Percentiles rank a stretch among this genome's conserved stretches.
Evolutionary conservation across 2,888 invertebrate species (phyloP).

Genomic region (Erynnis tages): DNA sequence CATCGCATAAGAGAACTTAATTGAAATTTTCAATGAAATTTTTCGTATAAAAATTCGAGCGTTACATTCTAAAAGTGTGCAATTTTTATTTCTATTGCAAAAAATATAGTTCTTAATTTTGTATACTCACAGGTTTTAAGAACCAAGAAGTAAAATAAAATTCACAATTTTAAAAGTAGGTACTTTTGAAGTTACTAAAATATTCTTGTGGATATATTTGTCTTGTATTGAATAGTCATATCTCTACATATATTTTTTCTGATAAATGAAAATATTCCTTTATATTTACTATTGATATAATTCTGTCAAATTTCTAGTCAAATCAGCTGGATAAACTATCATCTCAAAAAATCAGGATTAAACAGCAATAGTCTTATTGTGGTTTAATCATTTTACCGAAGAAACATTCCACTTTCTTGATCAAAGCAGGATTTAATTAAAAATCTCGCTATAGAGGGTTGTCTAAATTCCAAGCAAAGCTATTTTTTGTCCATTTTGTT

Average conservation of each 20-base stretch:
- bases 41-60: constrained; percentile 1
- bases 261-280: no score
- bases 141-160: no score
- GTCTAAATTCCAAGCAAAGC: constrained; percentile 70
- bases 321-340: neutral
- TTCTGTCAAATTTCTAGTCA: no score
- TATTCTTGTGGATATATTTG: no score
- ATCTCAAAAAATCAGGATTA: neutral
- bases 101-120: no score
- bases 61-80: neutral
- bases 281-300: no score
- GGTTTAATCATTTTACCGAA: constrained; percentile 67
- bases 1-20: constrained; percentile 4
- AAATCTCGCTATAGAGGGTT: constrained; percentile 71
- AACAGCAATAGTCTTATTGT: constrained; percentile 55
- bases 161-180: no score
- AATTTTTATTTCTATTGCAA: neutral
- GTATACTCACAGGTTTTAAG: no score
- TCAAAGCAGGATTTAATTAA: constrained; percentile 77
- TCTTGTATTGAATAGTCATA: no score
- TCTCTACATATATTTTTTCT: no score
- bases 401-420: constrained; percentile 70
- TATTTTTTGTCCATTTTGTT: constrained; percentile 54
- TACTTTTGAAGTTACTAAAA: no score
- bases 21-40: neutral